A percentile compares a stretch with the other conserved stretches of the same genome.
Conservation (phyloP, 2,797 vertebrate species). For the Chelonia mydas region DNA sequence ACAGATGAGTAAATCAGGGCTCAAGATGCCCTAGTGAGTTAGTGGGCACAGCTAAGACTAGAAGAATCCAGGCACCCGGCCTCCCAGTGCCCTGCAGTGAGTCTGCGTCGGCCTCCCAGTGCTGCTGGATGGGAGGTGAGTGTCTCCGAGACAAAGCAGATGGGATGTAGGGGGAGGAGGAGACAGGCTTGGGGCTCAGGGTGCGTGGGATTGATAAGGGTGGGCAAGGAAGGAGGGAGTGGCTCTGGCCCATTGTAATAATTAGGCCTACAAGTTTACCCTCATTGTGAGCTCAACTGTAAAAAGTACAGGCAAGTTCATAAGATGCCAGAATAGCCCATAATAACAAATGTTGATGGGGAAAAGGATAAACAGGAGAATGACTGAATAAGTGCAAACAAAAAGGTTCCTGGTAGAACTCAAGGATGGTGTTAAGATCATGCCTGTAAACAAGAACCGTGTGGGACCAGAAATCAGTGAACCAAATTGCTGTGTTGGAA, state of each 20-base stretch:
- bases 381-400: background rate
- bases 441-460: background rate
- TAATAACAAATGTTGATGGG: background rate
- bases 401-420: background rate
- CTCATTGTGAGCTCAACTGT: background rate
- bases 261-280: background rate
- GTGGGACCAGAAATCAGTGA: background rate
- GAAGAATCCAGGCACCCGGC: background rate
- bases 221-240: background rate
- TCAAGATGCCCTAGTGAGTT: background rate
- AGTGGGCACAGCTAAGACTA: background rate
- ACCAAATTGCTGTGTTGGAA: background rate
- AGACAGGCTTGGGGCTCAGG: background rate
- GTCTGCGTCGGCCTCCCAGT: background rate
- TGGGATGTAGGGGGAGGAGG: background rate
- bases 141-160: background rate
- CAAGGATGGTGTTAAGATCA: background rate
- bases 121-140: background rate
- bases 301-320: background rate
- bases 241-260: background rate
- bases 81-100: background rate
- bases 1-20: background rate
- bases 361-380: background rate
- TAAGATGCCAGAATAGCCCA: background rate
- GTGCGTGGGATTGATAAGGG: background rate